A percentile compares a stretch with the other conserved stretches of the same genome.
phyloP scores from a whole-genome alignment of 2,113 vertebrate genomes.

The Onychorhynchus coronatus region DNA sequence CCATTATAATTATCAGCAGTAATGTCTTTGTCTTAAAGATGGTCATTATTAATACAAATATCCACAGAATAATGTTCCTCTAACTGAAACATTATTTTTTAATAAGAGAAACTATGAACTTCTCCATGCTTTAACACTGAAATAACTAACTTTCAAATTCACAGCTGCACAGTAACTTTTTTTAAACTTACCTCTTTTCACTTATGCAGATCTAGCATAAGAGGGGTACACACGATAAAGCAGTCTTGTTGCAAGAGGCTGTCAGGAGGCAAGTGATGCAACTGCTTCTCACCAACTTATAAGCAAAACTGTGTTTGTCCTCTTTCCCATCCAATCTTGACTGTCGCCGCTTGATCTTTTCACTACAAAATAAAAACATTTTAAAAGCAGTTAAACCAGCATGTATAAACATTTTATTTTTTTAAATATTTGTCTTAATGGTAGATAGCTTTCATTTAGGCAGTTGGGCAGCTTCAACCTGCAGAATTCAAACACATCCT shows the following conservation, averaged over 20 bases:
- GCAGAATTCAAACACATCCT: not conserved
- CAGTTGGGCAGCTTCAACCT: rapidly evolving
- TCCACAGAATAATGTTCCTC: rapidly evolving
- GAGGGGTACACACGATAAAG: not conserved
- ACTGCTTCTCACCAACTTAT: not conserved
- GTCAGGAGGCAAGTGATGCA: not conserved
- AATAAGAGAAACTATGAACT: not conserved
- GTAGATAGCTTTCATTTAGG: rapidly evolving
- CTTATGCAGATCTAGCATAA: not conserved
- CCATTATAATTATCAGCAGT: not conserved
- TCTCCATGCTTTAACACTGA: rapidly evolving
- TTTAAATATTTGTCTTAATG: not conserved
- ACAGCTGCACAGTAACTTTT: rapidly evolving
- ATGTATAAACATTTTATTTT: rapidly evolving
- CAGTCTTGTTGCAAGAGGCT: not conserved
- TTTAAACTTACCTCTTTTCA: conserved; percentile 28
- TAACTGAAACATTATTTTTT: not conserved
- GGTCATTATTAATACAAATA: not conserved
- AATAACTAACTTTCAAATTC: not conserved
- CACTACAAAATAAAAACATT: conserved; percentile 23
- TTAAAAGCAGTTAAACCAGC: not conserved
- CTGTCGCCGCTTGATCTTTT: not conserved
- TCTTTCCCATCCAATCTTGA: not conserved
- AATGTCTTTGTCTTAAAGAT: not conserved
- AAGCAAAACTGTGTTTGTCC: not conserved